Conservation (phyloP, 2,888 invertebrate species). For the Trilocha varians region DNA sequence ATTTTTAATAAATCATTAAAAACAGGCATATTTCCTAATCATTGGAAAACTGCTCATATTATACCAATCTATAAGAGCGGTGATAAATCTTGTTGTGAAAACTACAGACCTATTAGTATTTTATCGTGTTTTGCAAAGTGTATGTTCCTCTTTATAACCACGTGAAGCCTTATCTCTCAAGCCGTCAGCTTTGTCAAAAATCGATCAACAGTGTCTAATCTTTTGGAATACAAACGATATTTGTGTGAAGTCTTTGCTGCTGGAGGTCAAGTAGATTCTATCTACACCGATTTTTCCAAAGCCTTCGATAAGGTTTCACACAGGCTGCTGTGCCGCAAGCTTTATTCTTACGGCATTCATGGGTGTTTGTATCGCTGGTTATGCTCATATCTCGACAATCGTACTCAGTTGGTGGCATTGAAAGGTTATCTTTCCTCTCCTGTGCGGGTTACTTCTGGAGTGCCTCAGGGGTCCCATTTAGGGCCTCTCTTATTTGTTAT, state of each 20-base stretch:
- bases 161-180: conserved; percentile 7
- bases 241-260: conserved; percentile 8
- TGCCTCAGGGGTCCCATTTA: conserved; percentile 12
- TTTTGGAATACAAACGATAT: conserved; percentile 5
- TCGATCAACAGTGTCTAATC: conserved; percentile 12
- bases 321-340: conserved; percentile 5
- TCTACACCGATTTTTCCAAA: too few species aligned
- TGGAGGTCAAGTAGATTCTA: conserved; percentile 7
- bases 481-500: conserved; percentile 11
- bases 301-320: conserved; percentile 6
- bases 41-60: conserved; percentile 11
- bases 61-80: conserved; percentile 11
- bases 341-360: conserved; percentile 7
- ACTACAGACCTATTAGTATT: conserved; percentile 9
- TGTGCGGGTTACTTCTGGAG: conserved; percentile 5
- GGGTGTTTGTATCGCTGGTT: conserved; percentile 8
- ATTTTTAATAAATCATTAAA: conserved; percentile 11
- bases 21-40: conserved; percentile 10
- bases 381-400: conserved; percentile 5
- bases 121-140: conserved; percentile 10
- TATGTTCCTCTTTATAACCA: conserved; percentile 11
- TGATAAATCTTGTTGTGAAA: conserved; percentile 2
- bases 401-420: conserved; percentile 5
- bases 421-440: conserved; percentile 6
- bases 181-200: conserved; percentile 11